A percentile compares a stretch with the other conserved stretches of the same genome.
phyloP scores from a whole-genome alignment of 2,888 invertebrate genomes.

The Thecophora atra region DNA sequence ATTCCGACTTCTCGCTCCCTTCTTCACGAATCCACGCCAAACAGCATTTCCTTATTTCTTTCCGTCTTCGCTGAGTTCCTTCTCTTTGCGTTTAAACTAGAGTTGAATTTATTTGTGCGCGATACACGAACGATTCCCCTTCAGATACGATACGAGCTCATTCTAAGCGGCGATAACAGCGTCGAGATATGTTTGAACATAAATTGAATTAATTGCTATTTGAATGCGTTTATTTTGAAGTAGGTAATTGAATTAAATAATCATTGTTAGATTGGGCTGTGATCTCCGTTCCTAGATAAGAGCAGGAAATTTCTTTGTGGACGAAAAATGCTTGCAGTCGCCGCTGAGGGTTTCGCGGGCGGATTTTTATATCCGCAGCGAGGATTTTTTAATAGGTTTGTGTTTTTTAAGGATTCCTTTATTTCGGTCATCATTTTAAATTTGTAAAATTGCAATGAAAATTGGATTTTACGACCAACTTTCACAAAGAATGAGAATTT shows the following conservation, averaged over 20 bases:
- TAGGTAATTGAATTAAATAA: slow-evolving; percentile 36
- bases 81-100: slow-evolving; percentile 2
- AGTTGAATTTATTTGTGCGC: slow-evolving; percentile 16
- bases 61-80: background rate
- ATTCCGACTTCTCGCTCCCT: background rate
- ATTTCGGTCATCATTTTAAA: too few relatives aligned
- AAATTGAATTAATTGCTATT: slow-evolving; percentile 60
- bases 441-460: too few relatives aligned
- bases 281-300: background rate
- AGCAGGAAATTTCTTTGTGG: background rate
- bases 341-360: too few relatives aligned
- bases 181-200: slow-evolving; percentile 38
- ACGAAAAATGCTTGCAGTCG: background rate
- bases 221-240: slow-evolving; percentile 46
- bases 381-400: too few relatives aligned
- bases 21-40: background rate
- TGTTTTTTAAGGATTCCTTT: too few relatives aligned
- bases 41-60: background rate
- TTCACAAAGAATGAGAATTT: too few relatives aligned
- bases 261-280: slow-evolving; percentile 25
- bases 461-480: too few relatives aligned
- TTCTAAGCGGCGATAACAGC: slow-evolving; percentile 23
- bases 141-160: background rate
- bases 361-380: too few relatives aligned
- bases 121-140: slow-evolving; percentile 9